Conservation (phyloP, 2,888 invertebrate genomes). For the Hecatera dysodea region DNA sequence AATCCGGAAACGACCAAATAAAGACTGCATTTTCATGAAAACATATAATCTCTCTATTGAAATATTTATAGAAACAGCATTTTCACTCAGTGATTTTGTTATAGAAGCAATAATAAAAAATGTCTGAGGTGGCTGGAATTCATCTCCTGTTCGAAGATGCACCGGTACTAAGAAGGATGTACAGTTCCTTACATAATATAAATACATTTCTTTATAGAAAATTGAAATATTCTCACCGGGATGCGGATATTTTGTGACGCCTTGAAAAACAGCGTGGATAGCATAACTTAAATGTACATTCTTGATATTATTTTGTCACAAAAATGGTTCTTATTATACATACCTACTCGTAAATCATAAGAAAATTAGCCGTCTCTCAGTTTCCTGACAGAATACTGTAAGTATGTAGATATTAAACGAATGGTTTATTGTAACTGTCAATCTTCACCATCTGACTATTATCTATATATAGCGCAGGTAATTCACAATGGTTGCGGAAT, state of each 20-base stretch:
- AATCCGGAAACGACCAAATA: neutral
- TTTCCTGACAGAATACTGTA: too few relatives aligned
- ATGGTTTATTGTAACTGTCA: too few relatives aligned
- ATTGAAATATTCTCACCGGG: slow-evolving; percentile 49
- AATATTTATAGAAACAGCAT: neutral
- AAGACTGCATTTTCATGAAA: neutral
- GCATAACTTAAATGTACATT: slow-evolving; percentile 4
- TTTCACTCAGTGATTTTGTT: neutral
- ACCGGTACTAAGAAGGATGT: slow-evolving; percentile 39
- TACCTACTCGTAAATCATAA: too few relatives aligned
- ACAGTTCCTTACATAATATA: slow-evolving; percentile 53
- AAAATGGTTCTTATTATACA: too few relatives aligned
- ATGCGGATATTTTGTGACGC: slow-evolving; percentile 39
- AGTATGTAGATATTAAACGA: too few relatives aligned
- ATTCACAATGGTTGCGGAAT: too few relatives aligned
- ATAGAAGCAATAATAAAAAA: slow-evolving; percentile 29
- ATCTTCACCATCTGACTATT: too few relatives aligned
- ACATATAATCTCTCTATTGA: neutral
- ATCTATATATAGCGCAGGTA: too few relatives aligned
- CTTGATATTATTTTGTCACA: slow-evolving; percentile 1
- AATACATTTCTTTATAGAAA: slow-evolving; percentile 49
- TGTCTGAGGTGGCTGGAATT: slow-evolving; percentile 1
- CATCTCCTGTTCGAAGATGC: slow-evolving; percentile 46
- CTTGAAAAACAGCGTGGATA: neutral
- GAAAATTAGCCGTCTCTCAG: too few relatives aligned